Conservation (phyloP, 1,140 invertebrate species). For the Drosophila ohnishii region DNA sequence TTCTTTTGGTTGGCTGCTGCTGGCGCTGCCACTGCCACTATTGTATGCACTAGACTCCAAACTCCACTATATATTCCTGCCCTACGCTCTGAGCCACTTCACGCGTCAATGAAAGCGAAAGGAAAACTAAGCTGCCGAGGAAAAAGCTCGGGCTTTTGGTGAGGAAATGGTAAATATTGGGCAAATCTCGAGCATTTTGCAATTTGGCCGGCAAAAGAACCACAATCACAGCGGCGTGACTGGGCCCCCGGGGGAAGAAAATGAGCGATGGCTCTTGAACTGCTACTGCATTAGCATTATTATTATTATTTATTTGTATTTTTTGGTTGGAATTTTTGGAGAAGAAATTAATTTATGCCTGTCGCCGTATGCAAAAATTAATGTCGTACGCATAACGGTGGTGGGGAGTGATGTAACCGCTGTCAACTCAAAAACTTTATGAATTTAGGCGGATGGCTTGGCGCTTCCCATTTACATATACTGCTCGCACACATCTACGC, state of each 20-base stretch:
- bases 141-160: conserved; percentile 54
- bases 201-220: conserved; percentile 54
- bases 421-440: conserved; percentile 56
- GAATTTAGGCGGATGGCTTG: conserved; percentile 55
- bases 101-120: conserved; percentile 83
- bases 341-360: conserved; percentile 68
- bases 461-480: conserved; percentile 51
- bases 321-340: conserved; percentile 3
- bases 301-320: not conserved
- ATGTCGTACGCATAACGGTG: conserved; percentile 78
- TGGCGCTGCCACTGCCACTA: conserved; percentile 13
- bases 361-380: conserved; percentile 72
- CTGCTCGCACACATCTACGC: conserved; percentile 17
- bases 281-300: conserved; percentile 23
- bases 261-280: conserved; percentile 4
- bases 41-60: conserved; percentile 11
- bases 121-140: conserved; percentile 63
- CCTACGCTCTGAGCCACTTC: conserved; percentile 68
- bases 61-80: conserved; percentile 55
- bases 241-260: conserved; percentile 14
- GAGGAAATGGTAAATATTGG: conserved; percentile 81
- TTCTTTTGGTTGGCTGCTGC: conserved; percentile 34
- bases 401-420: conserved; percentile 67
- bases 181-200: conserved; percentile 71
- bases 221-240: conserved; percentile 74